Conservation (phyloP, 2,113 vertebrate genomes). For the Ailurus styani region DNA sequence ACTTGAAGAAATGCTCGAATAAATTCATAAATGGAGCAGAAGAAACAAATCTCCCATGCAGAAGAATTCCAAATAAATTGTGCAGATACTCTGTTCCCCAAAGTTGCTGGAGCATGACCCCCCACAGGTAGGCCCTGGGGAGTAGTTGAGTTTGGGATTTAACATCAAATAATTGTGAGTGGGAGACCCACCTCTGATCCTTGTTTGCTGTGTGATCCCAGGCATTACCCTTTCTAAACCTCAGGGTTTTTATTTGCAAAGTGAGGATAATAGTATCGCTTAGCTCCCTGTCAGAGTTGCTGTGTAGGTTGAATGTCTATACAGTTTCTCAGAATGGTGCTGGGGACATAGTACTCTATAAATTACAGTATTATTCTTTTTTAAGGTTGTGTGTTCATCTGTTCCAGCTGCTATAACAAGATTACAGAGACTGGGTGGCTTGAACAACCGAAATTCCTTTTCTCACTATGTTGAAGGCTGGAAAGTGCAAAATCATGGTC, state of each 20-base stretch:
- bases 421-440: background rate
- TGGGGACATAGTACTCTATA: background rate
- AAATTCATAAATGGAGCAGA: background rate
- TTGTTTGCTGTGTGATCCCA: background rate
- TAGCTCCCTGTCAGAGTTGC: background rate
- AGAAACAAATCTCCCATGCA: background rate
- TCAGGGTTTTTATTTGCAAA: background rate
- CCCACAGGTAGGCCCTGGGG: background rate
- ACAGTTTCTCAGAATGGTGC: background rate
- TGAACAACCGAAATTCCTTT: conserved; percentile 12
- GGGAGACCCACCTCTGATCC: background rate
- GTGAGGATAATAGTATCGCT: background rate
- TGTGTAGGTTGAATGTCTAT: background rate
- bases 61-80: background rate
- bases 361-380: background rate
- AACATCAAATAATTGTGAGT: background rate
- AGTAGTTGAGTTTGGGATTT: background rate
- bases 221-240: background rate
- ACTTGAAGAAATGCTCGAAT: background rate
- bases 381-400: background rate
- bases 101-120: background rate
- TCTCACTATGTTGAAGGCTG: background rate
- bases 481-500: background rate
- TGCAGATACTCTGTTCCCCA: background rate
- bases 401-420: background rate